phyloP scores from a whole-genome alignment of 2,797 vertebrate genomes.

The Trachops cirrhosus region DNA sequence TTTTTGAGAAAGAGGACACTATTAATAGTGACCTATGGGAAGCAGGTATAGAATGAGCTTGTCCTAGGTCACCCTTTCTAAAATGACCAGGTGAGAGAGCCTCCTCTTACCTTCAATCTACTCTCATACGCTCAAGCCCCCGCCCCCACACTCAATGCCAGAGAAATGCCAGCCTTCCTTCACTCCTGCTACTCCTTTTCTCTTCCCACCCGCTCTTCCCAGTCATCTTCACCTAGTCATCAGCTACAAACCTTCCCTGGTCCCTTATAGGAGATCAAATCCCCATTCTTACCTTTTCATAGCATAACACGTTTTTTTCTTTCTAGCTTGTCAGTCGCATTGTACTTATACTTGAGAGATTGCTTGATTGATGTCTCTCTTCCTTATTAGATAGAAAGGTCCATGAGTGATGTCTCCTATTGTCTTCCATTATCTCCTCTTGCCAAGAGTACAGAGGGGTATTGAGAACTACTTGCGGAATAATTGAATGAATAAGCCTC shows the following conservation, averaged over 20 bases:
- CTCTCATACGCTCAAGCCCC: too few species aligned
- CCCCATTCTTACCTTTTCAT: not conserved
- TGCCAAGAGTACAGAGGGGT: not conserved
- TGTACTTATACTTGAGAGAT: not conserved
- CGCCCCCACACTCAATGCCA: not conserved
- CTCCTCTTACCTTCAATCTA: accelerated
- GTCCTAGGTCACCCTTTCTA: not conserved
- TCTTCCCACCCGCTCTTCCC: not conserved
- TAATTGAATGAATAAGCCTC: not conserved
- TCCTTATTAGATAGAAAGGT: not conserved
- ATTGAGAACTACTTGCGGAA: not conserved
- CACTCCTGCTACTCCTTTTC: not conserved
- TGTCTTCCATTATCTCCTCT: not conserved
- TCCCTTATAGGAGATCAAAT: not conserved
- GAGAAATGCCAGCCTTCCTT: not conserved
- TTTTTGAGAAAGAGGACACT: not conserved
- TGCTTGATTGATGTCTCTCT: not conserved
- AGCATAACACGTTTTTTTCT: not conserved
- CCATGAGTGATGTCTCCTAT: not conserved
- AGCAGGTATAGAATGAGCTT: not conserved
- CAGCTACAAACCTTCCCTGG: not conserved
- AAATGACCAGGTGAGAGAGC: not conserved
- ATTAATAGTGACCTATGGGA: not conserved
- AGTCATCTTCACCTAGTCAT: not conserved
- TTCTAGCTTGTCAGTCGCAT: not conserved